Evolutionary conservation across 2,113 vertebrate species (phyloP).

Genomic region (Speoplatyrhinus poulsoni): DNA sequence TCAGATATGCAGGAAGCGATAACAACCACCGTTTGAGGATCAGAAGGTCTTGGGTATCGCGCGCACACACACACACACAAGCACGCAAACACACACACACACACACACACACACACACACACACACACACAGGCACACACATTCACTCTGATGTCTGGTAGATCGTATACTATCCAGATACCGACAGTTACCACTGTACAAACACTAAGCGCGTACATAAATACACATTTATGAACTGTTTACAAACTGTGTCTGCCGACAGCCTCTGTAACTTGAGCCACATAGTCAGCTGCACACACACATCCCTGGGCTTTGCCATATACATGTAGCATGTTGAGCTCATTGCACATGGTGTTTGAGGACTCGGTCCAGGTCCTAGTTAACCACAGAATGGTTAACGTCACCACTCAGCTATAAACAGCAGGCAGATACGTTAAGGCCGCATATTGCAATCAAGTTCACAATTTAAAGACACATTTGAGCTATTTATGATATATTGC

Average conservation of each 20-base stretch:
- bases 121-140: neutral
- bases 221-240: slow-evolving; percentile 47
- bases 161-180: slow-evolving; percentile 8
- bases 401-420: slow-evolving; percentile 29
- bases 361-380: slow-evolving; percentile 46
- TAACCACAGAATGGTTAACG: slow-evolving; percentile 47
- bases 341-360: slow-evolving; percentile 43
- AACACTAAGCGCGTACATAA: slow-evolving; percentile 24
- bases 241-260: slow-evolving; percentile 13
- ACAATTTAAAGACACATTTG: too few relatives aligned
- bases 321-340: slow-evolving; percentile 1
- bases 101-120: neutral
- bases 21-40: slow-evolving; percentile 57
- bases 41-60: slow-evolving; percentile 48
- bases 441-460: too few relatives aligned
- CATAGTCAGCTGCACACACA: slow-evolving; percentile 9
- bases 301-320: slow-evolving; percentile 17
- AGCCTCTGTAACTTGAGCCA: slow-evolving; percentile 11
- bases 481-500: too few relatives aligned
- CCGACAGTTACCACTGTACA: slow-evolving; percentile 4
- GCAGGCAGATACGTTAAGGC: slow-evolving; percentile 22
- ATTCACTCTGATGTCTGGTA: slow-evolving; percentile 17
- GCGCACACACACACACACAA: neutral
- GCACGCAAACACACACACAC: neutral
- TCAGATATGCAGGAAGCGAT: slow-evolving; percentile 66